Base-by-base conservation (phyloP, 1,140 invertebrate species). In the Aphelenchoides besseyi region DNA sequence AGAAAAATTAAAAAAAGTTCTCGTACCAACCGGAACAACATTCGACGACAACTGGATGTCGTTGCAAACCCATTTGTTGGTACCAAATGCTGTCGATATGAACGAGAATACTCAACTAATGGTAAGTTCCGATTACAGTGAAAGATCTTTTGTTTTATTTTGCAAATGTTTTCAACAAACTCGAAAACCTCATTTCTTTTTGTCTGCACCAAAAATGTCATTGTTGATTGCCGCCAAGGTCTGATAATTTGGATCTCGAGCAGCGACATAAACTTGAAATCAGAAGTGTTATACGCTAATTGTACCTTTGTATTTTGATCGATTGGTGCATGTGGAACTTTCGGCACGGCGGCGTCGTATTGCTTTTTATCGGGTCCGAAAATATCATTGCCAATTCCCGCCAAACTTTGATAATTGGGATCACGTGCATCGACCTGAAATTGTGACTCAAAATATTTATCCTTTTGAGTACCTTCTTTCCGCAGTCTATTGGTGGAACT, bases 11-110 rank as follows among this genome's bases (percentile, higher is more conserved):
- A 30, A 59, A 16, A 74, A 68, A 33, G 64, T 52, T 36, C 37
- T 52, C 5, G n/a, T 75, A 30, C 37, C 69, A 35, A 18, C 53
- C 26, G 69, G 68, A 36, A 71, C 23, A 12, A 37, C 32, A 12
- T n/a, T n/a, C n/a, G 73, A 75, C 57, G 68, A 75, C 54, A n/a
- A 74, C 37, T 57, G 74, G 29, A 32, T 48, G 16, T 53, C 70
- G 12, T 16, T 74, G 57, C 3, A 62, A 16, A 63, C 72, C 16
- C 53, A 70, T 53, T 52, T 75, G 16, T n/a, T 76, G 23, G 73
- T 75, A 2, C 63, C 73, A 12, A 66, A 62, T 16, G 1, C 53
- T 30, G 37, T 76, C 3, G 48, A 70, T 23, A 57, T 74, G 3
- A 70, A 70, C 9, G 5, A 12, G 16, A 63, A 75, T 59, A 26